Evolutionary conservation across 2,888 invertebrate species (phyloP).

Genomic region (Hydrotaea cyrtoneurina): DNA sequence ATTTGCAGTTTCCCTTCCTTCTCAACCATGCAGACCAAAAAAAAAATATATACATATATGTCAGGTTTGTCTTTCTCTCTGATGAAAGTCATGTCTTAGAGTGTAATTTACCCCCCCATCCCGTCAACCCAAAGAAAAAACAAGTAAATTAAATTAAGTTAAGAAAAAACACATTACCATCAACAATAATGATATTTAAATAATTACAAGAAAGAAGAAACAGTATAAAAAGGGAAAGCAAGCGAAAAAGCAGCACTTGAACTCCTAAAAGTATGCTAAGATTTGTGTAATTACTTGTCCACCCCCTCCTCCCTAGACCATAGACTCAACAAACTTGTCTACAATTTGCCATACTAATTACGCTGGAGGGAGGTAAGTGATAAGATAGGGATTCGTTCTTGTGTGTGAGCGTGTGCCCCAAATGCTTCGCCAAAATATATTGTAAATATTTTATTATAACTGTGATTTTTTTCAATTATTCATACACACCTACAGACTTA

Average conservation of each 20-base stretch:
- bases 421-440: slow-evolving; percentile 9
- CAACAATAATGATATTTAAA: too few relatives aligned
- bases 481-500: not conserved
- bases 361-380: not conserved
- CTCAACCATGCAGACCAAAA: not conserved
- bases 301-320: not conserved
- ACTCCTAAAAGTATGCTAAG: too few relatives aligned
- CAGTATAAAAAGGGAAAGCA: too few relatives aligned
- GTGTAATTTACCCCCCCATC: too few relatives aligned
- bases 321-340: not conserved
- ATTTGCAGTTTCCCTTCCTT: too few relatives aligned
- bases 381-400: not conserved
- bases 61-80: too few relatives aligned
- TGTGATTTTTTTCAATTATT: slow-evolving; percentile 37
- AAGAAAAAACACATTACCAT: too few relatives aligned
- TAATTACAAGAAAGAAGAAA: too few relatives aligned
- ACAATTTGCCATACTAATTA: not conserved
- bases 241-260: too few relatives aligned
- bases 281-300: not conserved
- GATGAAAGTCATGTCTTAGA: not conserved
- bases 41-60: not conserved
- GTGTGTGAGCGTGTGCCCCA: not conserved
- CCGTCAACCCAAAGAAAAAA: not conserved
- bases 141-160: not conserved
- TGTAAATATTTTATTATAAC: slow-evolving; percentile 40